phyloP scores from a whole-genome alignment of 2,113 vertebrate genomes.

The Ancistrus triradiatus region DNA sequence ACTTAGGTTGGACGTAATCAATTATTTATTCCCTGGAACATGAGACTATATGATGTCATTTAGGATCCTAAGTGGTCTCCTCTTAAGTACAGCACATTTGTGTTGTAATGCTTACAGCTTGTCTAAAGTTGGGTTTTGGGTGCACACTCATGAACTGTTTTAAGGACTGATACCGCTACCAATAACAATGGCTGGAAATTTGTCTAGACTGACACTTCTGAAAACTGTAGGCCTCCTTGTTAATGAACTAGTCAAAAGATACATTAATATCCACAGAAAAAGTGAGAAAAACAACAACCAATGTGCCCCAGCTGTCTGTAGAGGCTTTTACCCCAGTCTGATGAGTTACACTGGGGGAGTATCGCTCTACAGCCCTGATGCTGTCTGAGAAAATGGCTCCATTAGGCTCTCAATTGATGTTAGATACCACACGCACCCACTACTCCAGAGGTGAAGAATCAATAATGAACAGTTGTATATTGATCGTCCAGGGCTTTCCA shows the following conservation, averaged over 20 bases:
- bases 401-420: constrained; percentile 22
- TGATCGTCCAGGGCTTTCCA: background rate
- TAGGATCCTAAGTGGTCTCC: background rate
- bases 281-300: no score
- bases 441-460: constrained; percentile 4
- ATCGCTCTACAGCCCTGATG: constrained; percentile 17
- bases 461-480: background rate
- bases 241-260: no score
- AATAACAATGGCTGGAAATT: no score
- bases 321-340: constrained; percentile 17
- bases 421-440: background rate
- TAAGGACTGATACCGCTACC: no score
- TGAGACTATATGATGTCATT: constrained; percentile 47
- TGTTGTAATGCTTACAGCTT: background rate
- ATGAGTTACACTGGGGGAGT: constrained; percentile 14
- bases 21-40: constrained; percentile 62
- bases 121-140: no score
- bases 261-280: no score
- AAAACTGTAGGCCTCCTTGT: no score
- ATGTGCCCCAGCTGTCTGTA: background rate
- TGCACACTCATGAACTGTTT: no score
- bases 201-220: no score
- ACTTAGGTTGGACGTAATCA: constrained; percentile 30
- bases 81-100: background rate
- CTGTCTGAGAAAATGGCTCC: constrained; percentile 15